phyloP scores from a whole-genome alignment of 2,113 vertebrate genomes.

The Microcebus griseorufus region DNA sequence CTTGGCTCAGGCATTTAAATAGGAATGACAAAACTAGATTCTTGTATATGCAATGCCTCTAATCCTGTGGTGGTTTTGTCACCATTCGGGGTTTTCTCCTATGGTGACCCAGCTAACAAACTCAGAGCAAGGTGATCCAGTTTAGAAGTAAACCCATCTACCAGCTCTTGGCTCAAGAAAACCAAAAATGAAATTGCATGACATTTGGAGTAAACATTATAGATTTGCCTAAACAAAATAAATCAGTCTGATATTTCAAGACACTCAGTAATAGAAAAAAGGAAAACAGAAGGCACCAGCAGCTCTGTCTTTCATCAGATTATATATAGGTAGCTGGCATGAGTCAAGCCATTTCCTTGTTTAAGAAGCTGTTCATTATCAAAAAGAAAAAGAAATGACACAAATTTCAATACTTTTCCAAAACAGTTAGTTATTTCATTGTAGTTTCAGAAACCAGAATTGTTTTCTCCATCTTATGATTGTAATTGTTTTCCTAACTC shows the following conservation, averaged over 20 bases:
- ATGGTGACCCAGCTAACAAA: neutral
- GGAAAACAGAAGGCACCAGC: neutral
- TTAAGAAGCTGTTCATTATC: neutral
- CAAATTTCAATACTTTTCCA: conserved; percentile 25
- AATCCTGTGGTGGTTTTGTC: neutral
- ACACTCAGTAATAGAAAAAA: neutral
- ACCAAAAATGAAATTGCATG: conserved; percentile 5
- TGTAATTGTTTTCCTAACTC: neutral
- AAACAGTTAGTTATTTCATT: neutral
- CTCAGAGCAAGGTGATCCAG: neutral
- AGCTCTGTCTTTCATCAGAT: neutral
- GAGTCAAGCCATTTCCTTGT: neutral
- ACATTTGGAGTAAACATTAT: conserved; percentile 40
- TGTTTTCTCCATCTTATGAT: neutral
- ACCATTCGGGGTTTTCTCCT: neutral
- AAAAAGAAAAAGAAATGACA: neutral
- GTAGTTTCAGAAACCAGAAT: conserved; percentile 19
- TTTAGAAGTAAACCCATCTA: neutral
- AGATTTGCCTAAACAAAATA: conserved; percentile 47
- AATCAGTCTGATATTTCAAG: conserved; percentile 16
- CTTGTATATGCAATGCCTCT: fast-evolving
- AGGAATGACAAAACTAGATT: neutral
- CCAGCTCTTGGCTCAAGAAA: neutral
- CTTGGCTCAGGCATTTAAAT: neutral
- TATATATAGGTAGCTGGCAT: neutral